Conservation (phyloP, 2,888 invertebrate genomes). For the Ceriagrion tenellum region DNA sequence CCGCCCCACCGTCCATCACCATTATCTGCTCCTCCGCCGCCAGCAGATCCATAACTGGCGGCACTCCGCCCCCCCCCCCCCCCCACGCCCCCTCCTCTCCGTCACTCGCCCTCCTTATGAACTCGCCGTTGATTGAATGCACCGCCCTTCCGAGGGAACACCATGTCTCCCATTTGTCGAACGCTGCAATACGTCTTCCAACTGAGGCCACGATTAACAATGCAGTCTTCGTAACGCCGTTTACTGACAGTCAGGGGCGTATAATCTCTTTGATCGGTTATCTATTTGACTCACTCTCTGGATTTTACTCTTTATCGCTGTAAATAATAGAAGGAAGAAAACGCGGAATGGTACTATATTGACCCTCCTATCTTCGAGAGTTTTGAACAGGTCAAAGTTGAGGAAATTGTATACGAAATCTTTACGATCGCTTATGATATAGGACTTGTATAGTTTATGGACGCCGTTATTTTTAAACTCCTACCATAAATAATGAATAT, state of each 20-base stretch:
- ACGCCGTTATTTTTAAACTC: no score
- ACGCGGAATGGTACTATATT: no score
- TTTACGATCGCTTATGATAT: no score
- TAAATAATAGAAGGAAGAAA: no score
- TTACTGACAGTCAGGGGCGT: neutral
- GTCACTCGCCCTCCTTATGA: neutral
- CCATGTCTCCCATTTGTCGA: neutral
- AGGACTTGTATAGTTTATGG: no score
- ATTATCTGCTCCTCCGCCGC: constrained; percentile 70
- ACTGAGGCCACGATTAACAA: neutral
- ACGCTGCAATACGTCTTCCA: neutral
- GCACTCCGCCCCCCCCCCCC: neutral
- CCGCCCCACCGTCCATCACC: constrained; percentile 74
- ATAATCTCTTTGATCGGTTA: neutral
- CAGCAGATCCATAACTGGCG: constrained; percentile 18
- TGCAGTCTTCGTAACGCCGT: neutral
- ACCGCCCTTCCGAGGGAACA: neutral
- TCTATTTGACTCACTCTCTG: no score
- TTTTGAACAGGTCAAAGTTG: no score
- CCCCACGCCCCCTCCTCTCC: no score
- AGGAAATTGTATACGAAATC: no score
- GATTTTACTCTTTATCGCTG: no score
- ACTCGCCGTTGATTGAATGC: constrained; percentile 1
- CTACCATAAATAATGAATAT: no score
- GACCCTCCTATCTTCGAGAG: no score